Evolutionary conservation across 2,113 vertebrate species (phyloP).

Genomic region (Gymnarchus niloticus): DNA sequence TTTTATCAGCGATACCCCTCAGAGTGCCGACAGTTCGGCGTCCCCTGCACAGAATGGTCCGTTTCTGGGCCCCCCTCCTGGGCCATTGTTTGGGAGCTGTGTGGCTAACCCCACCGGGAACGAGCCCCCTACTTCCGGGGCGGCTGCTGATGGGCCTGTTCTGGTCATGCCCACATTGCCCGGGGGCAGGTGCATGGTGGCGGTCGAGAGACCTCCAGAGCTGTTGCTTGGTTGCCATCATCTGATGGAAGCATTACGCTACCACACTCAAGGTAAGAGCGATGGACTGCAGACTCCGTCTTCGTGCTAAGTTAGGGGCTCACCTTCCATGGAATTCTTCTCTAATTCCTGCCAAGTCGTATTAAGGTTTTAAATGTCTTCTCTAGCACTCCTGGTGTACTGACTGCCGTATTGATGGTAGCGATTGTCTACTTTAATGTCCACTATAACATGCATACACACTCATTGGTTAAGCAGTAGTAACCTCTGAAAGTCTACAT

Average conservation of each 20-base stretch:
- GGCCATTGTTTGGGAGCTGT: neutral
- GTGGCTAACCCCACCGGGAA: constrained; percentile 12
- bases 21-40: neutral
- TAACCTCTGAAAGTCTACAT: neutral
- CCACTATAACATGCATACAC: neutral
- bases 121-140: constrained; percentile 23
- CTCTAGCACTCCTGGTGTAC: neutral
- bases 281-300: neutral
- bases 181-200: constrained; percentile 31
- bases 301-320: neutral
- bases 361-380: neutral
- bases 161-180: constrained; percentile 26
- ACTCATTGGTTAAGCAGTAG: neutral
- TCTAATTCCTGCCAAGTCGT: neutral
- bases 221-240: constrained; percentile 66
- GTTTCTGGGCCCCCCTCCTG: neutral
- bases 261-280: constrained; percentile 62
- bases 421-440: neutral
- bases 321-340: neutral
- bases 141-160: constrained; percentile 25
- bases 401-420: neutral
- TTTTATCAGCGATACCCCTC: constrained; percentile 68
- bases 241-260: constrained; percentile 62
- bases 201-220: constrained; percentile 50
- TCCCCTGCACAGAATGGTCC: constrained; percentile 16